Evolutionary conservation across 2,797 vertebrate species (phyloP), one percentile per base, ranked within the genome.

Genomic region (Galaxias olidus): DNA sequence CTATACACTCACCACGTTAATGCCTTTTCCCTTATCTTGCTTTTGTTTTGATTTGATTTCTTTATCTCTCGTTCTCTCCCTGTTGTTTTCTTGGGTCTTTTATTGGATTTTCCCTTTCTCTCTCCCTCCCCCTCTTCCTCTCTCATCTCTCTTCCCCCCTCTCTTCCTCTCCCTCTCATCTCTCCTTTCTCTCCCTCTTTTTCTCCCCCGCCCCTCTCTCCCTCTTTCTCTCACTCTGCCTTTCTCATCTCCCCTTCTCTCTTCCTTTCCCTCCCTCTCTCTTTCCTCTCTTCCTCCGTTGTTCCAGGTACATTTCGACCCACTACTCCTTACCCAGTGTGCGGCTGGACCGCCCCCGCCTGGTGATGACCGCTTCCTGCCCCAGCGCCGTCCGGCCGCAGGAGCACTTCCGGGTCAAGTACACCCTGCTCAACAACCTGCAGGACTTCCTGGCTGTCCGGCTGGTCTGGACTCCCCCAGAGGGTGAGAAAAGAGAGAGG

Each of bases 301-400:
- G n/a, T n/a, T n/a, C n/a, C 70, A 87, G 84, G 77, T 92, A 90
- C 67, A 94, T 96, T 76, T 94, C 91, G 45, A 96, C 94, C 1
- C 94, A 93, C 65, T 97, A 97, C 84, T 90, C 91, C 44, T 74
- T 96, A 65, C 94, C 94, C 4, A 95, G 93, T 30, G 91, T 96
- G 59, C 90, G 88, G 15, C 85, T 96, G 74, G 91, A 93, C 74
- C 89, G 92, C 1, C 95, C 95, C 0, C 91, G 89, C 44, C 93
- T 96, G 69, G 92, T 96, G 75, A 95, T 96, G 94, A 95, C 89
- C 0, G 95, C 94, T 0, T 92, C 92, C 70, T 95, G 94, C 41
- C 91, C 94, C 54, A 90, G 92, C 0, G 86, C 92, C 0, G 91
- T 95, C 56, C 78, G 65, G 40, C 87, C 91, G 15, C 89, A 85